Base-by-base conservation (phyloP, 2,888 invertebrate genomes). In the Trypoxylon attenuatum region DNA sequence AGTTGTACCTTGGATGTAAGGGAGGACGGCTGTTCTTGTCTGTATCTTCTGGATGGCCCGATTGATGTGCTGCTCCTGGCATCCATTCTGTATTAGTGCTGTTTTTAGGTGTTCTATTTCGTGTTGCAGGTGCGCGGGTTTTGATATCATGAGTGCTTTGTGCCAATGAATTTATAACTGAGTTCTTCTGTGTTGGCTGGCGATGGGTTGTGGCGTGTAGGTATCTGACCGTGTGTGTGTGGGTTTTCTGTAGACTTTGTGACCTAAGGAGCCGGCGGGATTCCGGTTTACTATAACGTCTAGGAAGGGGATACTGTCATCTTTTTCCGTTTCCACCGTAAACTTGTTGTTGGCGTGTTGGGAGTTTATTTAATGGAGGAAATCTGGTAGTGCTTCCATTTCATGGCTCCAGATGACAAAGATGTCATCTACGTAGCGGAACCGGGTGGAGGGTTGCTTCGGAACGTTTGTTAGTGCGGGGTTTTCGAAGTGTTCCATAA, bases 401-500 rank as follows among this genome's bases (percentile, higher is more conserved):
- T 21, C 41, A 6, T 41, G 41, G 16, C 18, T 16, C 18, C 41
- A 41, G 5, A 41, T n/a, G 5, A 41, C 18, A n/a, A 41, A 41
- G 6, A 21, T 41, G 19, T 41, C n/a, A n/a, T n/a, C n/a, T n/a
- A n/a, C n/a, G n/a, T n/a, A n/a, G n/a, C n/a, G n/a, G n/a, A n/a
- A n/a, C n/a, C n/a, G n/a, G n/a, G n/a, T n/a, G n/a, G n/a, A n/a
- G n/a, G n/a, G n/a, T n/a, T n/a, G n/a, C n/a, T 2, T 19, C 21
- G 18, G 41, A 2, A 21, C 18, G 5, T 41, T 10, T 16, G 3
- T 2, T 5, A 41, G 10, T 2, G n/a, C n/a, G 18, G 3, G 18
- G 5, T 41, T n/a, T 16, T 41, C 19, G 4, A 43, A 15, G 15
- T 43, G 15, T 16, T 61, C 62, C 70, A 77, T 71, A 29, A 61